Evolutionary conservation across 2,797 vertebrate genomes (phyloP).

Genomic region (Philypnodon macrostomus): DNA sequence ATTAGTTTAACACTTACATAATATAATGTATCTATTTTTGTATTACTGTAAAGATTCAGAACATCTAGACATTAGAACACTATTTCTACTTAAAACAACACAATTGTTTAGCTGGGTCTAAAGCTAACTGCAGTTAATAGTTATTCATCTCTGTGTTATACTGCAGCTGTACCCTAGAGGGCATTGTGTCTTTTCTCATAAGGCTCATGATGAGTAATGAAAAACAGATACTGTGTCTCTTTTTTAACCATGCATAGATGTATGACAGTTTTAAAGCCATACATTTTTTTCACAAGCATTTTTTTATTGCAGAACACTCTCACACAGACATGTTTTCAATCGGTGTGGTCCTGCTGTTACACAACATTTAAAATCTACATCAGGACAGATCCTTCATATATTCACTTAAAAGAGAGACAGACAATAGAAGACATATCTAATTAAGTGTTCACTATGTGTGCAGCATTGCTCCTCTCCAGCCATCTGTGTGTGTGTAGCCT

Average conservation of each 20-base stretch:
- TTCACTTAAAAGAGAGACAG: constrained; percentile 17
- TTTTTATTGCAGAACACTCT: background rate
- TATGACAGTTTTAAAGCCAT: background rate
- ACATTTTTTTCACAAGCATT: background rate
- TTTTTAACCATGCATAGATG: constrained; percentile 1
- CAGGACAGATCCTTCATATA: constrained; percentile 1
- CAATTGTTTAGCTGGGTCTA: too few relatives aligned
- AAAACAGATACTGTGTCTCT: background rate
- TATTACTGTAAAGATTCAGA: too few relatives aligned
- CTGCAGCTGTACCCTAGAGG: background rate
- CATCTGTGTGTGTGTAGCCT: constrained; percentile 23
- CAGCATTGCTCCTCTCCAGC: constrained; percentile 33
- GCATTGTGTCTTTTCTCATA: constrained; percentile 7
- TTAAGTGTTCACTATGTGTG: constrained; percentile 35
- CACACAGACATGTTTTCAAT: constrained; percentile 1
- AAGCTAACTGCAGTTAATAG: too few relatives aligned
- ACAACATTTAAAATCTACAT: background rate
- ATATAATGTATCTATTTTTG: too few relatives aligned
- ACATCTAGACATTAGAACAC: too few relatives aligned
- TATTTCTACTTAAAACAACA: too few relatives aligned
- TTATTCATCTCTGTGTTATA: constrained; percentile 20
- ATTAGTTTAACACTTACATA: too few relatives aligned
- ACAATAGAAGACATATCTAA: constrained; percentile 23
- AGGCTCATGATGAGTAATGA: constrained; percentile 12
- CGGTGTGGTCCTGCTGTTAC: background rate